These are phyloP conservation scores for Lethenteron reissneri DNA, from an alignment of 2,113 vertebrate genomes.

Conservation along the genomic window DNA sequence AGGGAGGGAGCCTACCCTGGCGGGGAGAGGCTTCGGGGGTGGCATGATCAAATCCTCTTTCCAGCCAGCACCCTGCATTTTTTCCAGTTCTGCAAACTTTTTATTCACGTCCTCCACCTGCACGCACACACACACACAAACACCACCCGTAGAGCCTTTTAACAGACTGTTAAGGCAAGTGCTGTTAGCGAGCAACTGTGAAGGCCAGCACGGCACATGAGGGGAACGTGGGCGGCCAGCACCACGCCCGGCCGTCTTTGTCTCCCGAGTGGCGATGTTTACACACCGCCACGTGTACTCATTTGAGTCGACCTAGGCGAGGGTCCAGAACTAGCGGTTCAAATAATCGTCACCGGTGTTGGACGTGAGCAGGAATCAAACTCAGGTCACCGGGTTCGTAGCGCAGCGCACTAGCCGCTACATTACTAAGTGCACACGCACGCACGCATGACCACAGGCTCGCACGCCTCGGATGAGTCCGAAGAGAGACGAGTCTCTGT, in stretches of 20 bases:
- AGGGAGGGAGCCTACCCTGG: no score
- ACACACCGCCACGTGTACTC: neutral
- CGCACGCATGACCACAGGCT: no score
- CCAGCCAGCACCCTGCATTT: conserved; percentile 42
- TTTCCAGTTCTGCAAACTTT: conserved; percentile 49
- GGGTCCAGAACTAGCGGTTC: no score
- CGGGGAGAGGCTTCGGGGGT: conserved; percentile 3
- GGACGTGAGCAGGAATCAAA: no score
- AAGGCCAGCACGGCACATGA: neutral
- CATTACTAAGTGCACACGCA: no score
- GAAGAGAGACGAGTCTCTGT: no score
- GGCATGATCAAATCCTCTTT: conserved; percentile 22
- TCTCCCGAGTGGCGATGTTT: neutral
- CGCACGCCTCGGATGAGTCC: no score
- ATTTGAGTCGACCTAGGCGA: no score
- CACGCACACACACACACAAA: neutral
- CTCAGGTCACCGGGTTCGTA: no score
- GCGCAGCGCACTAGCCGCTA: no score
- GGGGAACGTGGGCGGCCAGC: neutral
- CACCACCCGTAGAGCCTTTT: neutral
- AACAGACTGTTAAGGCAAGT: neutral
- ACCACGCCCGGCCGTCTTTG: neutral
- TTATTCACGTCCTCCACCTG: conserved; percentile 58
- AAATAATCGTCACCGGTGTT: no score
- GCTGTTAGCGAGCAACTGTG: neutral